Evolutionary conservation across 2,888 invertebrate species (phyloP), one percentile per base, ranked within the genome.

Genomic region (Sialis lutaria): DNA sequence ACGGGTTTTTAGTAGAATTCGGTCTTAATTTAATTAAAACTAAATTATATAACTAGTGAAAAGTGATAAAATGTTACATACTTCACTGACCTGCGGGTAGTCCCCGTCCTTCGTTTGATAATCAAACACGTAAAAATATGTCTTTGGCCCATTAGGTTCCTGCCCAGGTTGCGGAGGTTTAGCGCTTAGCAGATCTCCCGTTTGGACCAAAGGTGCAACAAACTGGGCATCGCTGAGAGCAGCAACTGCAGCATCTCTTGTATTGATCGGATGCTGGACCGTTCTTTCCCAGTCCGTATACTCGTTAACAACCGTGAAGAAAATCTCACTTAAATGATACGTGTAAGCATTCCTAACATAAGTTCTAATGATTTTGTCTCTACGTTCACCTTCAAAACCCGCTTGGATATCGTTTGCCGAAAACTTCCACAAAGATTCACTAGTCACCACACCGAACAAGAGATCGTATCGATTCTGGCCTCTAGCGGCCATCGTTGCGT

Each of bases 211-310:
- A 0, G 93, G 95, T 0, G 93, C 92, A 34, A 92, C 88, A 60
- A 89, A 92, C 61, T 91, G 88, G 1, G 92, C 92, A 63, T 95
- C 93, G 52, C 92, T 91, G 40, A 97, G 67, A 6, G 96, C 89
- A 39, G 91, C 85, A 50, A 96, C 80, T 4, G 91, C 85, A 8
- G 89, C 84, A 60, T 91, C 90, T 51, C 89, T 73, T 6, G 87
- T 86, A 59, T 87, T 89, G 55, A 87, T 83, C 42, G 90, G 89
- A 64, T 88, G 89, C 66, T 88, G 76, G 33, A 88, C 86, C 56
- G 89, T 89, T 64, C 84, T 73, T 65, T 90, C 90, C 96, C 96
- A 97, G 65, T 96, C 93, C 49, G 95, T 96, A 68, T 97, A 97
- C 61, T 96, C 95, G 65, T 95, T 95, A 54, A 91, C 86, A 54